Evolutionary conservation across 2,113 vertebrate genomes (phyloP).

Genomic region (Nothoprocta pentlandii): DNA sequence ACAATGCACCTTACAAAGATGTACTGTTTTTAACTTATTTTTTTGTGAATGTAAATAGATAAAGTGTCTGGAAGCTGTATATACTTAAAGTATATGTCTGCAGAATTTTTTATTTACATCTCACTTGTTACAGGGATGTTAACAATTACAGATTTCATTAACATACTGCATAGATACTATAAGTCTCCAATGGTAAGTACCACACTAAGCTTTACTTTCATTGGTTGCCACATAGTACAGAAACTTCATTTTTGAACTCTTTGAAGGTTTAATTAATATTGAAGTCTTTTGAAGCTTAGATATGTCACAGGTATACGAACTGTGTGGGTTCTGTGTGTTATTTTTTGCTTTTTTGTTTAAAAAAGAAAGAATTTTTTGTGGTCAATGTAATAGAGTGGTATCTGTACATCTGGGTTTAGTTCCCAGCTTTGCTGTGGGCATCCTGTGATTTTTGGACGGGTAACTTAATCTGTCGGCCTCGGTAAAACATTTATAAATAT

Average conservation of each 20-base stretch:
- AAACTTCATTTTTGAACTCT: not conserved
- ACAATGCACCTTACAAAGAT: not conserved
- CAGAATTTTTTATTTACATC: not conserved
- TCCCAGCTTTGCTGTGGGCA: not conserved
- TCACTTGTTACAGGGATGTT: constrained; percentile 91
- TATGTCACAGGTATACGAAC: not conserved
- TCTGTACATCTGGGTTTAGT: not conserved
- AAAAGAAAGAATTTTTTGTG: not conserved
- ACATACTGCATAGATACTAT: constrained; percentile 99
- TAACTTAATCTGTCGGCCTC: not conserved
- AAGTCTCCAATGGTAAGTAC: constrained; percentile 95
- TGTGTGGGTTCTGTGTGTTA: not conserved
- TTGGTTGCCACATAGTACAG: not conserved
- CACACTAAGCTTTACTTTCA: not conserved
- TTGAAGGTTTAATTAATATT: not conserved
- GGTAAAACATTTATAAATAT: not conserved
- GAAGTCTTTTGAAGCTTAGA: not conserved
- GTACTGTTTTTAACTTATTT: not conserved
- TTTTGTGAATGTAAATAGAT: not conserved
- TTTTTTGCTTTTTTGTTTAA: not conserved
- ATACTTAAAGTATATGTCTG: not conserved
- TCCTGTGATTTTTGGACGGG: not conserved
- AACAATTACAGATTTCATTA: constrained; percentile 99
- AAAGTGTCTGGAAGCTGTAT: not conserved
- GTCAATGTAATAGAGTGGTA: too few species aligned